Conservation (phyloP, 2,113 vertebrate species). For the Chunga burmeisteri region DNA sequence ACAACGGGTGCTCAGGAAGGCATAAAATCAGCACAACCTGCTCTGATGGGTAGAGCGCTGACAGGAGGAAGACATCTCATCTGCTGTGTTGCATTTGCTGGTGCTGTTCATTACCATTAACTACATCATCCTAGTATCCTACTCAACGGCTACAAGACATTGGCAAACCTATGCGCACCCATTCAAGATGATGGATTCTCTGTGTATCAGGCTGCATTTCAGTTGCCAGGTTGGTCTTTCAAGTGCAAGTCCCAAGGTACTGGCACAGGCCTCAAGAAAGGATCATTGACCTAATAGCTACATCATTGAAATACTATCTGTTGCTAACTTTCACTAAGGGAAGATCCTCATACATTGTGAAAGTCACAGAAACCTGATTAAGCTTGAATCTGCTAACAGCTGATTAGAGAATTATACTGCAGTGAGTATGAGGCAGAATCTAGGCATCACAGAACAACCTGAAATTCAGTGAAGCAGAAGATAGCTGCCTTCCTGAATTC, state of each 20-base stretch:
- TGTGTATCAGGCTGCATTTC: not conserved
- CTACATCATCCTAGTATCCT: not conserved
- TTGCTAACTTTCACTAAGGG: not conserved
- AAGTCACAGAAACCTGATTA: not conserved
- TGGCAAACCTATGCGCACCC: not conserved
- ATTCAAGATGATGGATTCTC: not conserved
- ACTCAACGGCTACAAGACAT: not conserved
- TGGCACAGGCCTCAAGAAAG: not conserved
- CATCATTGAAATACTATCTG: not conserved
- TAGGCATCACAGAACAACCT: not conserved
- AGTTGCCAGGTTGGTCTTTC: not conserved
- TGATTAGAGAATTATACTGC: not conserved
- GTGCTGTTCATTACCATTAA: not conserved
- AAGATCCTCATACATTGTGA: not conserved
- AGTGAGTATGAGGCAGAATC: not conserved
- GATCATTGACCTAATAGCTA: not conserved
- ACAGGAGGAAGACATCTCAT: not conserved
- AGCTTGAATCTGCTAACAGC: not conserved
- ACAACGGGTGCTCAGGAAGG: not conserved
- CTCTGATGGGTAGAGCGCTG: not conserved
- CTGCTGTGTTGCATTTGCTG: not conserved
- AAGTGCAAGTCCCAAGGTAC: not conserved
- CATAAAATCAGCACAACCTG: not conserved
- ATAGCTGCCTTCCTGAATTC: not conserved
- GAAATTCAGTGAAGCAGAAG: not conserved